A percentile compares a stretch with the other conserved stretches of the same genome.
Conservation (phyloP, 2,888 invertebrate genomes). For the Polydrusus tereticollis region DNA sequence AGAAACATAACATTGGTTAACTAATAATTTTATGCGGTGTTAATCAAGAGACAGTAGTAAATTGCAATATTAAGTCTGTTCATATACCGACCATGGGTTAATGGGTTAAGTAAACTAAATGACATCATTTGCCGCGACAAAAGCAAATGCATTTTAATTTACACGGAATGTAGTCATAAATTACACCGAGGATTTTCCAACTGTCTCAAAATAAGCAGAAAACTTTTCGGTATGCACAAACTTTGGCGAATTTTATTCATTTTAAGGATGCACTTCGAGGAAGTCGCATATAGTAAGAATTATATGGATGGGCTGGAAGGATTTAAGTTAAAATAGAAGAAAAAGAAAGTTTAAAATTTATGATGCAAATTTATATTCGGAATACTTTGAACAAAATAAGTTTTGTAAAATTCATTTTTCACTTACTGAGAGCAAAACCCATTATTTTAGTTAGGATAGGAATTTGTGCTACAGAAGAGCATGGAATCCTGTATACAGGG, state of each 20-base stretch:
- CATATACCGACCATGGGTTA: not conserved
- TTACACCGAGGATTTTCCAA: constrained; percentile 5
- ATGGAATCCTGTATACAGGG: no score
- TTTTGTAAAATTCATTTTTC: no score
- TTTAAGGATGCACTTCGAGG: constrained; percentile 31
- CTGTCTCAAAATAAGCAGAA: constrained; percentile 26
- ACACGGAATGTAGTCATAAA: constrained; percentile 22
- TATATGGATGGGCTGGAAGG: constrained; percentile 28
- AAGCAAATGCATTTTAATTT: constrained; percentile 22
- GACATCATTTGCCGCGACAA: not conserved
- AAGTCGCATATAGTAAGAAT: constrained; percentile 28
- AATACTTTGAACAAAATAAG: not conserved
- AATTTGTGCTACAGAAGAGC: no score
- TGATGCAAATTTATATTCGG: not conserved
- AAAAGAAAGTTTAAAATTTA: constrained; percentile 26
- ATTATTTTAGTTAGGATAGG: no score
- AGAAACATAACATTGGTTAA: not conserved
- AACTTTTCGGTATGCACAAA: constrained; percentile 32
- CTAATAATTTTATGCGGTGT: not conserved
- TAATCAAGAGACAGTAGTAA: not conserved
- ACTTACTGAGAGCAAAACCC: no score
- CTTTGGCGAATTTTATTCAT: constrained; percentile 26
- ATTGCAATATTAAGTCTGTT: not conserved
- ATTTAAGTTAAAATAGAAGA: constrained; percentile 29
- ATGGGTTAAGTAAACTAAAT: not conserved